Conservation (phyloP, 1,140 invertebrate species). For the Arctopsyche grandis region DNA sequence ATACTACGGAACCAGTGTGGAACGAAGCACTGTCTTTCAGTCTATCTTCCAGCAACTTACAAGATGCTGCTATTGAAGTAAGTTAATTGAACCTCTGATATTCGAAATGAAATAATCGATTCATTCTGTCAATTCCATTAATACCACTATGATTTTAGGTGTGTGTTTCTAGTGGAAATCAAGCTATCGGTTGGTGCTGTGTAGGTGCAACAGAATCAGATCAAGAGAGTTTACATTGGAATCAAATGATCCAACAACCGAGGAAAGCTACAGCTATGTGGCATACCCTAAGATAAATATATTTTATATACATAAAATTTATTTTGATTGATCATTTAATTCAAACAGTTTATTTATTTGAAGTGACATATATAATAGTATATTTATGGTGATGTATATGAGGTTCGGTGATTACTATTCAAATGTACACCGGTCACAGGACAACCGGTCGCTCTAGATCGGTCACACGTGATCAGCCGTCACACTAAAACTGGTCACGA, state of each 20-base stretch:
- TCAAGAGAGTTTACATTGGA: conserved; percentile 78
- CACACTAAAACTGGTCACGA: too few species aligned
- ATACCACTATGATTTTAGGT: conserved; percentile 57
- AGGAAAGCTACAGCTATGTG: conserved; percentile 85
- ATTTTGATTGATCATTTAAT: neutral
- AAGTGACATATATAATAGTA: too few species aligned
- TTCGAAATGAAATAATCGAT: neutral
- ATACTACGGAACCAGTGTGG: conserved; percentile 91
- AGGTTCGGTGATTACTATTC: too few species aligned
- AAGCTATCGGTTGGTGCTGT: conserved; percentile 77
- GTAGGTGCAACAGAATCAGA: conserved; percentile 73
- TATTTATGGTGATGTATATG: too few species aligned
- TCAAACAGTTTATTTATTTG: neutral
- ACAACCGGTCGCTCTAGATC: too few species aligned
- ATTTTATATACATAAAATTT: conserved; percentile 47
- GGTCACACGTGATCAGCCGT: too few species aligned
- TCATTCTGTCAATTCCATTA: too few species aligned
- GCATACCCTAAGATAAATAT: conserved; percentile 77
- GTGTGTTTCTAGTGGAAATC: conserved; percentile 70
- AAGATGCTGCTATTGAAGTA: conserved; percentile 81
- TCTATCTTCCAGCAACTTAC: conserved; percentile 74
- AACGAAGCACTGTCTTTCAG: conserved; percentile 95
- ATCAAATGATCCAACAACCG: conserved; percentile 82
- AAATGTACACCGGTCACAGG: too few species aligned
- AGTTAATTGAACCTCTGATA: conserved; percentile 35